Evolutionary conservation across 2,113 vertebrate species (phyloP).

Genomic region (Stigmatopora argus): DNA sequence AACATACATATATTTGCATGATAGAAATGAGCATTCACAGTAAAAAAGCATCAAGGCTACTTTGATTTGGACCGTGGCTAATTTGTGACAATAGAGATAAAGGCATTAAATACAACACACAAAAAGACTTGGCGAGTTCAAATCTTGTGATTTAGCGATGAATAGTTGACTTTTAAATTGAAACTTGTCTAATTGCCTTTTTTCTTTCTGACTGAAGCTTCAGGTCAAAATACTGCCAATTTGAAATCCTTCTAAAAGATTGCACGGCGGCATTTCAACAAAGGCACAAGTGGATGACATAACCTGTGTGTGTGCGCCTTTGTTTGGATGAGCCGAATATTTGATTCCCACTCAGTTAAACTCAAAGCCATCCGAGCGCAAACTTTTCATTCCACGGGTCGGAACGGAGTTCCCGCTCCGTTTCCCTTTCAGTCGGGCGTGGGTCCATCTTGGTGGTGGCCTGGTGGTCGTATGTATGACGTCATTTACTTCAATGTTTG

Average conservation of each 20-base stretch:
- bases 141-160: too few relatives aligned
- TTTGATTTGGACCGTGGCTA: too few relatives aligned
- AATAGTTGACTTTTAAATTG: background rate
- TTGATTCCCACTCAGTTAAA: background rate
- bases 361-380: background rate
- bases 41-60: too few relatives aligned
- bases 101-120: too few relatives aligned
- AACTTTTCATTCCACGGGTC: background rate
- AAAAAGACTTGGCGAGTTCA: too few relatives aligned
- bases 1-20: too few relatives aligned
- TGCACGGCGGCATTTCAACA: background rate
- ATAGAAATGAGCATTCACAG: too few relatives aligned
- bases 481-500: constrained; percentile 91
- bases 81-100: too few relatives aligned
- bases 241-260: background rate
- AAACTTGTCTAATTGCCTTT: background rate
- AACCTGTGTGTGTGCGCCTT: background rate
- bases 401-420: background rate
- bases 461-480: constrained; percentile 94
- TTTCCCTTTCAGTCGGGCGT: background rate
- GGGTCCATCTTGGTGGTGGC: constrained; percentile 77
- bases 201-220: background rate
- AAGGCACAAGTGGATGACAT: background rate
- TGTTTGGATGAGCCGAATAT: background rate
- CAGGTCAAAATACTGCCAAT: background rate